Evolutionary conservation across 2,797 vertebrate species (phyloP), one percentile per base, ranked within the genome.

Genomic region (Catamblyrhynchus diadema): DNA sequence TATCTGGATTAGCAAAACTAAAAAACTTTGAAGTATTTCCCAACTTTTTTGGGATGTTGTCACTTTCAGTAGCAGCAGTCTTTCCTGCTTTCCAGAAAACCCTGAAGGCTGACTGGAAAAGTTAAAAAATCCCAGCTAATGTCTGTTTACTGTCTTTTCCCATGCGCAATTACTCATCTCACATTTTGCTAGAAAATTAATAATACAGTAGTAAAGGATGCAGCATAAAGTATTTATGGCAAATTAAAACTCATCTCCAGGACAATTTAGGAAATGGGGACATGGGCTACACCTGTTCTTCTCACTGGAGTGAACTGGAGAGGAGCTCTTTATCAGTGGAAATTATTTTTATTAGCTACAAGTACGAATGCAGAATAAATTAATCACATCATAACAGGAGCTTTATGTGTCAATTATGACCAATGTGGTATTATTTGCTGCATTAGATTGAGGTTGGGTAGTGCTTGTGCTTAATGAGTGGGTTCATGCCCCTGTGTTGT

Each of bases 341-440:
- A 95, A 81, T 93, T 96, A 95, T 94, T 97, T 97, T 95, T 95
- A 84, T 97, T 96, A 96, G 94, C 94, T 95, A 89, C 80, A 97
- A 96, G 95, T 92, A 89, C 70, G 90, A 97, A 93, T 78, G 87
- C 95, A 95, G 96, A 97, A 95, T 97, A 96, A 98, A 97, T 97
- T 95, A 95, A 97, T 97, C 92, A 96, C 95, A 94, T 66, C 90
- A 80, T 92, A 97, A 95, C 94, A 96, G 70, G 90, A 96, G 94
- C 95, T 95, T 94, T 90, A 90, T 92, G 88, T 94, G 96, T 90
- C 74, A 96, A 66, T 98, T 97, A 96, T 93, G 92, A 86, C 83
- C 93, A 96, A 79, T 97, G 97, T 96, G 91, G 81, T 93, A 61
- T 97, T 97, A 95, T 97, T 97, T 97, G 86, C 41, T 56, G 73